Conservation (phyloP, 2,888 invertebrate species). For the Scaptomyza reducta region DNA sequence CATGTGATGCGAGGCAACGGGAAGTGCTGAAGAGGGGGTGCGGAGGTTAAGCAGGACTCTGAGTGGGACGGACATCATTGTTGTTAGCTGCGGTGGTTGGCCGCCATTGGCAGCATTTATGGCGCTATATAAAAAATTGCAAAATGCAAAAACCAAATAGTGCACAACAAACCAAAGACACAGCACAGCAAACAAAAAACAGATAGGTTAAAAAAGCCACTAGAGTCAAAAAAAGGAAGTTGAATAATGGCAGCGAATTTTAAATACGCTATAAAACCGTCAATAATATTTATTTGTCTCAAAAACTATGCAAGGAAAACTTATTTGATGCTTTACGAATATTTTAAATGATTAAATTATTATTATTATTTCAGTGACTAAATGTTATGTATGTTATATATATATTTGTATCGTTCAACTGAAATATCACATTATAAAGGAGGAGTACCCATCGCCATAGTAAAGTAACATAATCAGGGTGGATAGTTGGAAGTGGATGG, state of each 20-base stretch:
- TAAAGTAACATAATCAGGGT: conserved; percentile 57
- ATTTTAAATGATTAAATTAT: too few relatives aligned
- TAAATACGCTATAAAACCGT: not conserved
- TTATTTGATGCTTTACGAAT: too few relatives aligned
- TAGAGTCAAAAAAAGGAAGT: conserved; percentile 6
- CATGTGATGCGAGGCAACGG: conserved; percentile 17
- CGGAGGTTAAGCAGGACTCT: not conserved
- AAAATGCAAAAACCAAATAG: conserved; percentile 66
- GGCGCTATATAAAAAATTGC: conserved; percentile 64
- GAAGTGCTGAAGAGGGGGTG: not conserved
- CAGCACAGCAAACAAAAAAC: conserved; percentile 12
- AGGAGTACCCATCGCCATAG: conserved; percentile 2
- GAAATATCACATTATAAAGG: not conserved
- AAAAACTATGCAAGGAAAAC: too few relatives aligned
- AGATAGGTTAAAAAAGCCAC: not conserved
- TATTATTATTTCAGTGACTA: too few relatives aligned
- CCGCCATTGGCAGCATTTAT: conserved; percentile 68
- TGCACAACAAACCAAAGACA: conserved; percentile 55
- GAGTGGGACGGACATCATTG: conserved; percentile 35
- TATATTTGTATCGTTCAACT: too few relatives aligned
- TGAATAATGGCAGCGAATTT: not conserved
- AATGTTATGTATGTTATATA: too few relatives aligned
- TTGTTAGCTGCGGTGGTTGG: conserved; percentile 41
- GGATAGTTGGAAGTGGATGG: conserved; percentile 49
- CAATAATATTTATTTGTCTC: too few relatives aligned